Evolutionary conservation across 2,113 vertebrate species (phyloP).

Genomic region (Rhodinocichla rosea): DNA sequence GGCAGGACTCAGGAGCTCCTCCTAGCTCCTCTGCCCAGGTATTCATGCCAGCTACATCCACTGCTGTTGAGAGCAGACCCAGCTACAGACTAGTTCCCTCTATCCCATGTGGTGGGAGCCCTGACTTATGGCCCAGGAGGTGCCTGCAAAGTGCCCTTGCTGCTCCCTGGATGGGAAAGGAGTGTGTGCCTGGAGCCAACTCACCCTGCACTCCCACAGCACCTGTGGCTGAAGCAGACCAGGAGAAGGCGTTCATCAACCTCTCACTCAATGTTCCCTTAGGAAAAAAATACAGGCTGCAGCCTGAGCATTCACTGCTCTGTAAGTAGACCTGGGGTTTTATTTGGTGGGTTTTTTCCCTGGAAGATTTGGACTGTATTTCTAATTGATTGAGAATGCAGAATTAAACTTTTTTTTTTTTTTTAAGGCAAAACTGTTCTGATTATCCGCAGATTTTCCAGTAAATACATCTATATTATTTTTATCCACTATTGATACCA

Average conservation of each 20-base stretch:
- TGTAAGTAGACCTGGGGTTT: neutral
- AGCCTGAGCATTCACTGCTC: neutral
- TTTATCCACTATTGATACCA: neutral
- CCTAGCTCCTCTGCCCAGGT: neutral
- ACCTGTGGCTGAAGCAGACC: neutral
- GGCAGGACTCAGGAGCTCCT: neutral
- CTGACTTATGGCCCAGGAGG: neutral
- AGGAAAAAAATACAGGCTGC: neutral
- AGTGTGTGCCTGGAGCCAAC: neutral
- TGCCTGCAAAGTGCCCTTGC: neutral
- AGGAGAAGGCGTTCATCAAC: neutral
- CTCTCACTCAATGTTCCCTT: neutral
- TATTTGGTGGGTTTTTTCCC: neutral
- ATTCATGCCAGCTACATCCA: neutral
- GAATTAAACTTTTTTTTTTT: neutral
- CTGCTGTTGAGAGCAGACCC: neutral
- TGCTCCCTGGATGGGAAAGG: neutral
- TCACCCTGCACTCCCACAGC: neutral
- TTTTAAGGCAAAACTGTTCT: neutral
- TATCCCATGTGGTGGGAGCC: neutral
- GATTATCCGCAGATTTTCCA: neutral
- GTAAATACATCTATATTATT: slow-evolving; percentile 20
- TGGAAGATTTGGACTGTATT: neutral
- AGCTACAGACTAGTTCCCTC: neutral
- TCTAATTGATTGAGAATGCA: neutral